phyloP scores from a whole-genome alignment of 2,113 vertebrate genomes.

The Pionites leucogaster region DNA sequence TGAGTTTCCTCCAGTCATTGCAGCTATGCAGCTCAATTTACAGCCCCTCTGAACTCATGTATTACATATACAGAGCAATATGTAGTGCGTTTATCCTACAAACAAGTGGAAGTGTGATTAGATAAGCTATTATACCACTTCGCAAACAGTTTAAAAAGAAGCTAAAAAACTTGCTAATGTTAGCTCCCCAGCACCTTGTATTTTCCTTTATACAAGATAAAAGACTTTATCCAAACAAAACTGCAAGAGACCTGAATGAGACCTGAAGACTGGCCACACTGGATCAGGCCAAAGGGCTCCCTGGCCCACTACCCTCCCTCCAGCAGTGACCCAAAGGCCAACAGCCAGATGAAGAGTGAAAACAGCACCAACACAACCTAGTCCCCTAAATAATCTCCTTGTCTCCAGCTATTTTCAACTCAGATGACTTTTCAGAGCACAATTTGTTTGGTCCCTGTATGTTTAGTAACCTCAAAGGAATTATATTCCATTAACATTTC shows the following conservation, averaged over 20 bases:
- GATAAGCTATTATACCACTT: neutral
- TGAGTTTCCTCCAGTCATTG: neutral
- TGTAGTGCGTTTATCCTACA: neutral
- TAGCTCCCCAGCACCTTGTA: neutral
- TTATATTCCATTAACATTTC: neutral
- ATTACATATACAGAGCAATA: neutral
- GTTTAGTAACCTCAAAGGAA: neutral
- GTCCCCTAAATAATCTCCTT: neutral
- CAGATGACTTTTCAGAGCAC: neutral
- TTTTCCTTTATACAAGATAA: neutral
- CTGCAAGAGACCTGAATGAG: neutral
- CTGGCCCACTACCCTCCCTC: neutral
- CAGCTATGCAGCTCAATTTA: neutral
- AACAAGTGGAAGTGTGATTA: neutral
- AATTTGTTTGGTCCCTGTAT: neutral
- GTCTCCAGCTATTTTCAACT: neutral
- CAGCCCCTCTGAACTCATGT: neutral
- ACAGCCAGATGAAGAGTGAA: neutral
- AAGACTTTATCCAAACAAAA: neutral
- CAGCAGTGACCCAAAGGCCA: neutral
- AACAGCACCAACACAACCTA: neutral
- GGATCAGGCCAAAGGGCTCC: neutral
- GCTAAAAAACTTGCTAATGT: neutral
- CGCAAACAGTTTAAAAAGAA: neutral
- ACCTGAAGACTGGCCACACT: too few relatives aligned